Percentiles rank a stretch among this genome's conserved stretches.
Conservation (phyloP, 2,797 vertebrate species). For the Mionectes olivaceus region DNA sequence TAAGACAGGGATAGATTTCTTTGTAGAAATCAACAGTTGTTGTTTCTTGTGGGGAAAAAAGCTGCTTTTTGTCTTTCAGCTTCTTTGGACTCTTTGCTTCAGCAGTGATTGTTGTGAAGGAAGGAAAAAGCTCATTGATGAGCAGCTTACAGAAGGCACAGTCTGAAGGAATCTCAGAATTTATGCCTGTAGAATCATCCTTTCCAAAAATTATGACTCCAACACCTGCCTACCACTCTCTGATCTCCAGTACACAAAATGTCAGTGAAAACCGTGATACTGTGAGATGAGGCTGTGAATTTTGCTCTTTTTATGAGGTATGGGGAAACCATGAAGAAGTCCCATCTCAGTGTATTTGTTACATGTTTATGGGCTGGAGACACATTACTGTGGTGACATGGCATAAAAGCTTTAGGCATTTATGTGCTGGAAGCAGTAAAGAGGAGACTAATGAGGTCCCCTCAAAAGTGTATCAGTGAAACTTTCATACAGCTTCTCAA, state of each 20-base stretch:
- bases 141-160: neutral
- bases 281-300: neutral
- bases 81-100: neutral
- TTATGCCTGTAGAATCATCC: neutral
- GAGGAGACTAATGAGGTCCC: constrained; percentile 32
- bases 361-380: neutral
- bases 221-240: neutral
- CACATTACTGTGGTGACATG: neutral
- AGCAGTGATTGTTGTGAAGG: neutral
- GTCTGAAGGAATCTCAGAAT: neutral
- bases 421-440: neutral
- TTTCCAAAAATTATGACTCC: neutral
- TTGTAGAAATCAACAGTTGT: neutral
- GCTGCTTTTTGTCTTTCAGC: neutral
- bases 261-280: neutral
- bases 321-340: neutral
- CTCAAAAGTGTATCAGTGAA: constrained; percentile 6
- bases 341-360: neutral
- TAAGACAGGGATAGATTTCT: neutral
- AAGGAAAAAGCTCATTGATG: neutral
- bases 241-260: neutral
- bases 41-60: neutral
- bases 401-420: neutral
- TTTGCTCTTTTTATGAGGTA: neutral
- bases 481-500: neutral